phyloP scores from a whole-genome alignment of 2,797 vertebrate genomes.

The Cercopithecus hamlyni region DNA sequence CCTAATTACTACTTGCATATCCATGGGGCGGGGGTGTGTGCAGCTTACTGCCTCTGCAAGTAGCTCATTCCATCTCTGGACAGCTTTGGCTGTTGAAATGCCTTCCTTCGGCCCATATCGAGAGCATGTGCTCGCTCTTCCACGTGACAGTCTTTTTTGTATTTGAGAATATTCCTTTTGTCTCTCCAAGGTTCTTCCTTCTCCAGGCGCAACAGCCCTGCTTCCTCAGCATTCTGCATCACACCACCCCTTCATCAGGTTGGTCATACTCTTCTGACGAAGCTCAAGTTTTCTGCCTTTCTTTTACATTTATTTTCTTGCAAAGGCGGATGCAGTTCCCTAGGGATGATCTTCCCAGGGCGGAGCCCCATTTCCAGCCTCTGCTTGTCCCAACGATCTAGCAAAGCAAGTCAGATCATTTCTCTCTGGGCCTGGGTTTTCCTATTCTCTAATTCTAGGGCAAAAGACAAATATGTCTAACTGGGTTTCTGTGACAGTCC shows the following conservation, averaged over 20 bases:
- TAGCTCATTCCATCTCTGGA: background rate
- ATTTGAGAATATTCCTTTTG: background rate
- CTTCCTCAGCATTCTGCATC: background rate
- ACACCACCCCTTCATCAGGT: background rate
- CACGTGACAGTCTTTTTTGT: background rate
- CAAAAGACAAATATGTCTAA: background rate
- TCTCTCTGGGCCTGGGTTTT: background rate
- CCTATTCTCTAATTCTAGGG: background rate
- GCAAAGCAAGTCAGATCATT: background rate
- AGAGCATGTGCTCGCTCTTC: background rate
- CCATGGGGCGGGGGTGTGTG: background rate
- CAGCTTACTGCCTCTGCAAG: rapidly evolving
- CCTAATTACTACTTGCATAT: background rate
- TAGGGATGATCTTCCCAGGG: background rate
- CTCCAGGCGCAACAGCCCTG: background rate
- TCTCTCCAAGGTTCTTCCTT: background rate
- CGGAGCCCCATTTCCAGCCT: background rate
- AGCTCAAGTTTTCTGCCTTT: background rate
- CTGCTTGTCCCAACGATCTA: background rate
- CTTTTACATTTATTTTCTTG: background rate
- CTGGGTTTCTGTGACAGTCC: background rate
- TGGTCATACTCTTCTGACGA: background rate
- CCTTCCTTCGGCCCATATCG: background rate
- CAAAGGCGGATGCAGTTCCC: background rate
- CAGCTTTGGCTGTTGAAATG: background rate